Evolutionary conservation across 2,888 invertebrate genomes (phyloP).

Genomic region (Eupithecia tripunctaria): DNA sequence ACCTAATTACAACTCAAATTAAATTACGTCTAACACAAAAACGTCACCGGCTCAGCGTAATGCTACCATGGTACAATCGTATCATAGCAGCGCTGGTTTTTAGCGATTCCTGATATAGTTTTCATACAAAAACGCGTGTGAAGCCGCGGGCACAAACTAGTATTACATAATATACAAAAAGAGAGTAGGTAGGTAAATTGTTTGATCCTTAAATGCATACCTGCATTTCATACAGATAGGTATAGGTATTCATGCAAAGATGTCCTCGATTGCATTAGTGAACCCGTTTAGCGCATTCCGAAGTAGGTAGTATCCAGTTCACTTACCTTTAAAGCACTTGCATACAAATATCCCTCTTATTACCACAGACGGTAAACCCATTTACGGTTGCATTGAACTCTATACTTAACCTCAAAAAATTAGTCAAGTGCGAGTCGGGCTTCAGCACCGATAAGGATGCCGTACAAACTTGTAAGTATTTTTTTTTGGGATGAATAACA

Average conservation of each 20-base stretch:
- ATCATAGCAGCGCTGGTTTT: too few species aligned
- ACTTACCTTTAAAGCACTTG: conserved; percentile 16
- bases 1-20: too few species aligned
- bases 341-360: conserved; percentile 24
- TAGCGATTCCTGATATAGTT: too few species aligned
- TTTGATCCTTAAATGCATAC: too few species aligned
- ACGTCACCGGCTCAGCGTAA: too few species aligned
- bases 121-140: too few species aligned
- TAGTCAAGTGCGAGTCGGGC: not conserved
- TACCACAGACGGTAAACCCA: conserved; percentile 18
- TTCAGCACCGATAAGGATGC: not conserved
- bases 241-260: conserved; percentile 18
- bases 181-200: too few species aligned
- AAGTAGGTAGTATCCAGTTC: conserved; percentile 11
- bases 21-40: too few species aligned
- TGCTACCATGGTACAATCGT: too few species aligned
- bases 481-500: not conserved
- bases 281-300: conserved; percentile 25
- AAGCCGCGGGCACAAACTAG: too few species aligned
- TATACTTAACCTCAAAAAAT: conserved; percentile 40
- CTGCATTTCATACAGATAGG: conserved; percentile 17
- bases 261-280: conserved; percentile 20
- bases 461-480: not conserved
- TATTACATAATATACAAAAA: too few species aligned
- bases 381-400: conserved; percentile 30